Conservation (phyloP, 2,888 invertebrate genomes). For the Drosophila prostipennis region DNA sequence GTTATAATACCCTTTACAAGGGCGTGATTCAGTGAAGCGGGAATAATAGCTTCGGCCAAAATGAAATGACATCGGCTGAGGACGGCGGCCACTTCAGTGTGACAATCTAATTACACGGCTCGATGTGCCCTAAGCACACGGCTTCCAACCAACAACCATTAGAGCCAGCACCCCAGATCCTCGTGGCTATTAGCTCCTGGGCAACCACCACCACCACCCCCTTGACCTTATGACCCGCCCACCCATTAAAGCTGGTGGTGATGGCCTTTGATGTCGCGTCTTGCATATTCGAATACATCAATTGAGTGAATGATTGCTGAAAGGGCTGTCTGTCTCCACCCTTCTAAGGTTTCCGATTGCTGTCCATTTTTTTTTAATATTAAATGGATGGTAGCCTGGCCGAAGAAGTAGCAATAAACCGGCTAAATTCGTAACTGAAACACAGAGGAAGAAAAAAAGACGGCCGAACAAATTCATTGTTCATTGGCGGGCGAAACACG, state of each 20-base stretch:
- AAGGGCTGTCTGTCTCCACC: constrained; percentile 40
- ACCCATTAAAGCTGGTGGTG: constrained; percentile 38
- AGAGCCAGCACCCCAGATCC: neutral
- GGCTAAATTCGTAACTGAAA: constrained; percentile 3
- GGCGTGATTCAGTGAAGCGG: constrained; percentile 49
- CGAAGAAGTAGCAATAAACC: constrained; percentile 12
- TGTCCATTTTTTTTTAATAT: constrained; percentile 41
- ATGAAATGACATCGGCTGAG: constrained; percentile 40
- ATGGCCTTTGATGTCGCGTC: constrained; percentile 66
- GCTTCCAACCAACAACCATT: constrained; percentile 17
- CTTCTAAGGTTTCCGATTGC: constrained; percentile 15
- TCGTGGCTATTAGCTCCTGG: neutral
- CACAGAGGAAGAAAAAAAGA: neutral
- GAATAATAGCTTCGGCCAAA: constrained; percentile 42
- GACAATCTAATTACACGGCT: constrained; percentile 77
- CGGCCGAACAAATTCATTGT: constrained; percentile 15
- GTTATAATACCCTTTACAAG: neutral
- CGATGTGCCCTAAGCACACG: constrained; percentile 55
- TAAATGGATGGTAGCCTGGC: constrained; percentile 23
- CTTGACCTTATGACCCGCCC: constrained; percentile 26
- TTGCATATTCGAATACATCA: constrained; percentile 74
- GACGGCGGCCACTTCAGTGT: constrained; percentile 61
- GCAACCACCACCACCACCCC: neutral
- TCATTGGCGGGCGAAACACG: constrained; percentile 59
- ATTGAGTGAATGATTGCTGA: constrained; percentile 72